Percentiles rank a stretch among this genome's conserved stretches.
phyloP scores from a whole-genome alignment of 2,797 vertebrate genomes.

The Chrosomus eos region DNA sequence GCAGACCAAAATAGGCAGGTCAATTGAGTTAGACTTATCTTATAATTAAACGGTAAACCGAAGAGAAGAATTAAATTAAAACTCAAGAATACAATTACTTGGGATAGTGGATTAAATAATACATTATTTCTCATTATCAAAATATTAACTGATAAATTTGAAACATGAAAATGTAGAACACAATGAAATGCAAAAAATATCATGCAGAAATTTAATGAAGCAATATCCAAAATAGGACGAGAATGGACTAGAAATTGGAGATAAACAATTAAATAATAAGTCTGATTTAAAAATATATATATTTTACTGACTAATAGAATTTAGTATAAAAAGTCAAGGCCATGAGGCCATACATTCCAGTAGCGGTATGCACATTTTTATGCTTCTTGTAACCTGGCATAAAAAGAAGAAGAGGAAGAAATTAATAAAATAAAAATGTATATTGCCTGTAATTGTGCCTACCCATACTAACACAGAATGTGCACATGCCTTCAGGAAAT shows the following conservation, averaged over 20 bases:
- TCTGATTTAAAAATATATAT: neutral
- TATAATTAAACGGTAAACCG: neutral
- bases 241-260: neutral
- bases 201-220: neutral
- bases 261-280: too few relatives aligned
- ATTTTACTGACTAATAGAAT: neutral
- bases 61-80: neutral
- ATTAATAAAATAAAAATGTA: neutral
- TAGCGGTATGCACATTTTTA: neutral
- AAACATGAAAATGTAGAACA: neutral
- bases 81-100: neutral
- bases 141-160: neutral
- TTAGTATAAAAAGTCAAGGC: neutral
- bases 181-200: neutral
- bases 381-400: neutral
- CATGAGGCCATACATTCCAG: neutral
- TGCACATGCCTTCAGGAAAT: constrained; percentile 2
- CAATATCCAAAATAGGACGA: neutral
- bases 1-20: too few relatives aligned
- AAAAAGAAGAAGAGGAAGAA: neutral
- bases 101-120: neutral
- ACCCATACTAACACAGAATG: neutral
- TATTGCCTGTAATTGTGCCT: neutral
- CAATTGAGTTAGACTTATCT: neutral
- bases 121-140: neutral